phyloP scores from a whole-genome alignment of 2,113 vertebrate genomes.

The Himantopus leucocephalus region DNA sequence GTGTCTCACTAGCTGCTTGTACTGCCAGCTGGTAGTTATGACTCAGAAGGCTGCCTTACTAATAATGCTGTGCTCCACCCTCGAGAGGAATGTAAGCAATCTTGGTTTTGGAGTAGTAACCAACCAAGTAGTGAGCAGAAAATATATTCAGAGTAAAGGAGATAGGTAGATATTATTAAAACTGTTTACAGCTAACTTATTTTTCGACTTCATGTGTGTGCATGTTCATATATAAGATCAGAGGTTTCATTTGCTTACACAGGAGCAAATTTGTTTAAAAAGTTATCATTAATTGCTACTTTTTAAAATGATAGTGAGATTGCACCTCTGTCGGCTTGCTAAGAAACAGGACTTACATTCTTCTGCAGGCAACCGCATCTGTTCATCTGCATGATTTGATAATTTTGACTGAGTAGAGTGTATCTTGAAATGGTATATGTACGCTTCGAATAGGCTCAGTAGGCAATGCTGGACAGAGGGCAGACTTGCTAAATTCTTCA shows the following conservation, averaged over 20 bases:
- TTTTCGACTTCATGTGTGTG: background rate
- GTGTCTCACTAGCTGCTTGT: background rate
- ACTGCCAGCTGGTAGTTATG: background rate
- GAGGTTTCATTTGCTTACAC: background rate
- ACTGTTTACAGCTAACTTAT: background rate
- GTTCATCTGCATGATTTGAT: background rate
- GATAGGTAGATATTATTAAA: background rate
- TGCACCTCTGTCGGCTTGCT: background rate
- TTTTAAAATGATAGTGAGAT: background rate
- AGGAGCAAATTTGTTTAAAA: background rate
- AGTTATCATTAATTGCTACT: background rate
- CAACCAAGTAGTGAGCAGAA: background rate
- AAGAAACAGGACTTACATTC: background rate
- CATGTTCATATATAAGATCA: background rate
- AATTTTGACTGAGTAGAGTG: background rate
- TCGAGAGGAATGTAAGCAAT: conserved; percentile 5
- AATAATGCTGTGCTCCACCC: conserved; percentile 25
- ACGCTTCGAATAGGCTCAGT: background rate
- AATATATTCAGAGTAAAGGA: background rate
- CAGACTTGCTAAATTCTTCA: background rate
- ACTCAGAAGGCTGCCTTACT: conserved; percentile 19
- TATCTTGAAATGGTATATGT: background rate
- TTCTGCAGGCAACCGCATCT: background rate
- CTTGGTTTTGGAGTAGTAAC: background rate
- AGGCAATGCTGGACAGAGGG: background rate